phyloP scores from a whole-genome alignment of 1,140 invertebrate species.

The Ridgeia piscesae region DNA sequence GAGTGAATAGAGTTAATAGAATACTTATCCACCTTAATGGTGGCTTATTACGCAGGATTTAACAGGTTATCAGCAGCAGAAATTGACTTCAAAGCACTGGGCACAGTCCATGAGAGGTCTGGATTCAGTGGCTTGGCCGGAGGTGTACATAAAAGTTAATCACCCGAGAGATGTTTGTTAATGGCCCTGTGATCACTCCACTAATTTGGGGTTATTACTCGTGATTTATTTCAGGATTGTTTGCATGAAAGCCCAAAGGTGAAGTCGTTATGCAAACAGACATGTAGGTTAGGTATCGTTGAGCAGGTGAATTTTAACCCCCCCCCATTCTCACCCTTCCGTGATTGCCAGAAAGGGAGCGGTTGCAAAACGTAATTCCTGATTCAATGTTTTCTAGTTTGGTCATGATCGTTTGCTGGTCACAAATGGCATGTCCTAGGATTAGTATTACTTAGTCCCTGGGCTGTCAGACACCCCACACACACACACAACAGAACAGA shows the following conservation, averaged over 20 bases:
- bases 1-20: neutral
- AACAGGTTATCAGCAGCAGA: neutral
- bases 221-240: neutral
- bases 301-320: neutral
- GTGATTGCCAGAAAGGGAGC: neutral
- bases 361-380: neutral
- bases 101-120: neutral
- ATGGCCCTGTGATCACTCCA: neutral
- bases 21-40: neutral
- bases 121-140: neutral
- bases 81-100: neutral
- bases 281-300: neutral
- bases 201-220: slow-evolving; percentile 5
- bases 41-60: neutral
- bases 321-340: neutral
- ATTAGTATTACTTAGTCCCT: neutral
- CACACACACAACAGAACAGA: too few relatives aligned
- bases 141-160: neutral
- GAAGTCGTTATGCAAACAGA: neutral
- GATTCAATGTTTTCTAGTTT: neutral
- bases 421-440: neutral
- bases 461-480: too few relatives aligned
- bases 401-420: neutral
- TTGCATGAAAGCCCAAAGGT: neutral
- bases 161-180: neutral